A percentile compares a stretch with the other conserved stretches of the same genome.
These are phyloP conservation scores for Noturus placidus DNA, from an alignment of 2,113 vertebrate species.

Conservation along the genomic window DNA sequence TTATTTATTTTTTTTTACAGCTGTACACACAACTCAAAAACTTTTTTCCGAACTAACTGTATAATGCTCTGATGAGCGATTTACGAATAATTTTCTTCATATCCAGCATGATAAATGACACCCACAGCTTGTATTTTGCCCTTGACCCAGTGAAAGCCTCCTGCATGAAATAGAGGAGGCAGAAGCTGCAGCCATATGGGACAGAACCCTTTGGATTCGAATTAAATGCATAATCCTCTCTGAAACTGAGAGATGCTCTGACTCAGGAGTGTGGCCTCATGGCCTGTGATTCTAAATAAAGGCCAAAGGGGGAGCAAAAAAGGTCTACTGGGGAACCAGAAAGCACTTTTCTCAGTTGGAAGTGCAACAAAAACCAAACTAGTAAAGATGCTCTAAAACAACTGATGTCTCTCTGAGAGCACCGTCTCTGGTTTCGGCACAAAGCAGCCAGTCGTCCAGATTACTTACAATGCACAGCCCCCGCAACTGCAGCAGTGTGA, in stretches of 20 bases:
- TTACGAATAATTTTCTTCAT: not conserved
- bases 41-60: not conserved
- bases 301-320: not conserved
- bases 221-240: conserved; percentile 11
- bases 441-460: conserved; percentile 26
- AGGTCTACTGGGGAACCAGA: not conserved
- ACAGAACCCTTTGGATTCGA: conserved; percentile 8
- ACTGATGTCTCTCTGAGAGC: conserved; percentile 25
- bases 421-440: conserved; percentile 10
- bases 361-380: not conserved
- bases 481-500: conserved; percentile 8
- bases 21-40: not conserved
- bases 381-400: conserved; percentile 25
- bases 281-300: conserved; percentile 8
- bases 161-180: not conserved
- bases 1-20: too few species aligned
- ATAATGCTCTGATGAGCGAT: not conserved
- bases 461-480: conserved; percentile 26
- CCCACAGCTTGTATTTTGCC: conserved; percentile 9
- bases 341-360: conserved; percentile 4
- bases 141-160: not conserved
- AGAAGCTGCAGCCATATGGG: conserved; percentile 5
- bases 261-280: not conserved
- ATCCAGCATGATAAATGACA: not conserved
- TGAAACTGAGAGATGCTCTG: not conserved